Evolutionary conservation across 2,888 invertebrate genomes (phyloP).

Genomic region (Drosophila demipolita): DNA sequence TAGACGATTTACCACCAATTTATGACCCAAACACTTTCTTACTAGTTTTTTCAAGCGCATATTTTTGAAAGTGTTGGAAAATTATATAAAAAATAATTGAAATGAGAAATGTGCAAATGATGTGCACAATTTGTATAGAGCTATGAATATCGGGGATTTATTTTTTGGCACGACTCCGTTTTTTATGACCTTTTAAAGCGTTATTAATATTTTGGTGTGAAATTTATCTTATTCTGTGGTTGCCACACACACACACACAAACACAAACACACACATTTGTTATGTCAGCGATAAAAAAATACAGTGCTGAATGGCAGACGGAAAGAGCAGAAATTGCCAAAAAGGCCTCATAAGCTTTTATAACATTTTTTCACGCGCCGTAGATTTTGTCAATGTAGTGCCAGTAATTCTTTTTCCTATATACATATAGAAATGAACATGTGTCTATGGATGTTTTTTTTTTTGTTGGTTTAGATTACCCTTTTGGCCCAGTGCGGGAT

Average conservation of each 20-base stretch:
- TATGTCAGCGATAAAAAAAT: conserved; percentile 25
- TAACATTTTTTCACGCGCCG: conserved; percentile 58
- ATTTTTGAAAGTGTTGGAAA: background rate
- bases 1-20: conserved; percentile 38
- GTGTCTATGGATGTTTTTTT: conserved; percentile 14
- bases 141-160: conserved; percentile 13
- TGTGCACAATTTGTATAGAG: conserved; percentile 28
- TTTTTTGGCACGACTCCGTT: conserved; percentile 23
- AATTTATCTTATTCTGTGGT: conserved; percentile 61
- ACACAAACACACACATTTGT: conserved; percentile 18
- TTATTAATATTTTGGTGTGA: conserved; percentile 57
- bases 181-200: conserved; percentile 45
- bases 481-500: conserved; percentile 25
- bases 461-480: conserved; percentile 33
- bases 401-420: conserved; percentile 14
- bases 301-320: conserved; percentile 6
- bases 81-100: conserved; percentile 13
- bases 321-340: conserved; percentile 40
- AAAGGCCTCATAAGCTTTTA: conserved; percentile 56
- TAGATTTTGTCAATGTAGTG: conserved; percentile 57
- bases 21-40: conserved; percentile 49
- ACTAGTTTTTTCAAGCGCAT: conserved; percentile 42
- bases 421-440: background rate
- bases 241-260: conserved; percentile 24
- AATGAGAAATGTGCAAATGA: conserved; percentile 53